Evolutionary conservation across 2,797 vertebrate species (phyloP).

Genomic region (Chiloscyllium punctatum): DNA sequence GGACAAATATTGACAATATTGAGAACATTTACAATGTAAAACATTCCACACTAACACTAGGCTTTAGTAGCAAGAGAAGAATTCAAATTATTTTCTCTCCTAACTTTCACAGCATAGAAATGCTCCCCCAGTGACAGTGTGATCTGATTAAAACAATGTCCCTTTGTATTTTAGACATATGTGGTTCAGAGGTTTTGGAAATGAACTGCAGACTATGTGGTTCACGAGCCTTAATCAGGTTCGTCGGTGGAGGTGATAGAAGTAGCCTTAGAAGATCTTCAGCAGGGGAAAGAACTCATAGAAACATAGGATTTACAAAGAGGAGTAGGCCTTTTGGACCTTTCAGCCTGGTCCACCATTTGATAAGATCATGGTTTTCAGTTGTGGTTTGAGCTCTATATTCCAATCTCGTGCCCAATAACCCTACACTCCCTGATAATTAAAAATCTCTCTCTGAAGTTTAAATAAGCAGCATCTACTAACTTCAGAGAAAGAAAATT

Average conservation of each 20-base stretch:
- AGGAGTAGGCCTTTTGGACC: too few relatives aligned
- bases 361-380: too few relatives aligned
- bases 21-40: neutral
- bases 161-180: neutral
- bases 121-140: neutral
- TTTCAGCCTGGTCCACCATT: too few relatives aligned
- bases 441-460: too few relatives aligned
- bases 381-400: too few relatives aligned
- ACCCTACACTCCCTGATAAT: too few relatives aligned
- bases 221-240: neutral
- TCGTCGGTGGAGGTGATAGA: neutral
- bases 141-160: neutral
- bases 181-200: neutral
- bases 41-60: neutral
- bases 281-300: neutral
- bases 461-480: too few relatives aligned
- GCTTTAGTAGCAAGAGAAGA: neutral
- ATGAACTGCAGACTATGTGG: neutral
- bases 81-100: neutral
- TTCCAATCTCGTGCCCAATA: too few relatives aligned
- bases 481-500: too few relatives aligned
- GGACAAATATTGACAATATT: conserved; percentile 27
- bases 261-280: neutral
- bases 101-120: neutral
- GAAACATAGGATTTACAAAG: too few relatives aligned